Percentiles rank a stretch among this genome's conserved stretches.
Evolutionary conservation across 2,113 vertebrate genomes (phyloP).

Genomic region (Pseudorasbora parva): DNA sequence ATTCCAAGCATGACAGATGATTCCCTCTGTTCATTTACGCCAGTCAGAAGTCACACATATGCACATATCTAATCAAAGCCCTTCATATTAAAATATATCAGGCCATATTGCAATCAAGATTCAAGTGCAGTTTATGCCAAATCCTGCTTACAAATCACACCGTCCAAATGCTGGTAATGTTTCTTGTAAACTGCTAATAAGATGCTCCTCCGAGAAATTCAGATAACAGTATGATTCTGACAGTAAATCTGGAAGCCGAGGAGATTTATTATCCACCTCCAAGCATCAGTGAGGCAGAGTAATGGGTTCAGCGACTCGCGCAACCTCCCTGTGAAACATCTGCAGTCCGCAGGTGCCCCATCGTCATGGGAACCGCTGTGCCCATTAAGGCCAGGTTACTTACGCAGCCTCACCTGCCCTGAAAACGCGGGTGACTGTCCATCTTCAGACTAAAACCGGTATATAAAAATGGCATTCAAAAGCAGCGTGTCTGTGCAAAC

Average conservation of each 20-base stretch:
- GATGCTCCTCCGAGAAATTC: not conserved
- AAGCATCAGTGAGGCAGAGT: conserved; percentile 5
- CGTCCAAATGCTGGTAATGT: not conserved
- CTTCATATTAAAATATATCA: conserved; percentile 15
- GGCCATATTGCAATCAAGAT: not conserved
- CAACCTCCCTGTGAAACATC: conserved; percentile 25
- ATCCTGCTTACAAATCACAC: not conserved
- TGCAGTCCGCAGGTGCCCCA: conserved; percentile 19
- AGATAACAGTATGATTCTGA: not conserved
- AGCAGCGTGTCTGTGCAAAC: not conserved
- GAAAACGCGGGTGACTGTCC: not conserved
- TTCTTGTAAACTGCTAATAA: conserved; percentile 12
- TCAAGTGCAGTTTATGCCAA: not conserved
- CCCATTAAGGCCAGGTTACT: conserved; percentile 4
- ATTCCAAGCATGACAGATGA: conserved; percentile 39
- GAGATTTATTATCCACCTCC: conserved; percentile 13
- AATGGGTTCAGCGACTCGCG: conserved; percentile 18
- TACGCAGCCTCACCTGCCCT: not conserved
- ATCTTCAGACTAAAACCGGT: not conserved
- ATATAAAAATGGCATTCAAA: not conserved
- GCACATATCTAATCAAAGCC: conserved; percentile 12
- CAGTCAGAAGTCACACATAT: not conserved
- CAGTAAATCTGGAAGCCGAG: not conserved
- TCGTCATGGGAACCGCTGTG: conserved; percentile 3
- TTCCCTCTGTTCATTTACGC: conserved; percentile 11